Base-by-base conservation (phyloP, 2,797 vertebrate species). In the Fundulus diaphanus region DNA sequence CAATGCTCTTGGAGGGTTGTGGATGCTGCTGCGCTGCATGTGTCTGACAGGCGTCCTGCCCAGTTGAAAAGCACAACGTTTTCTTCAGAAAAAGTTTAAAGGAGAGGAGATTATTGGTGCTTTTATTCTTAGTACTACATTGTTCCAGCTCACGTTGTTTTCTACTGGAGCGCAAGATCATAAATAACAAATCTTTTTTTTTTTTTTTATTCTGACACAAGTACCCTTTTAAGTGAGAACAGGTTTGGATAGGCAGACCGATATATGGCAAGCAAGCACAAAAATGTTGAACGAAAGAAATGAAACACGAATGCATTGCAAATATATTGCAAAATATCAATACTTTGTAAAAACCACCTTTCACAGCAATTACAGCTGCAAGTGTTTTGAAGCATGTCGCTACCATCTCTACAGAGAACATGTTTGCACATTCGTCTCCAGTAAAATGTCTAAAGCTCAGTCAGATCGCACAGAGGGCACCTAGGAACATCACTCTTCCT, bases 81-180 rank as follows among this genome's bases (percentile, higher is more conserved):
- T 77, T 11, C 40, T 7, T 56, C 24, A 79, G 74, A 29, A 49
- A 20, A 70, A 65, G 46, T 12, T 40, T 18, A 40, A 54, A 59
- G 46, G 27, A 48, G 2, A 37, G 1, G 35, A 68, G 7, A 29
- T 81, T 68, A 78, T 31, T 37, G 33, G 65, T 29, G 18, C 0
- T 75, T 85, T 80, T 85, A 79, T 86, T 82, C 85, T 86, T 85
- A 81, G 79, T 57, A 77, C 44, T 70, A 63, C 42, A 13, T 83
- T 65, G 65, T 68, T 72, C 69, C 42, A 70, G 56, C 44, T 37
- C 22, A 0, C 49, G 7, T 56, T 42, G 52, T 46, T 52, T n/a
- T 76, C 59, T 72, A 57, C 65, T 52, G 71, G 44, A 65, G 68
- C 78, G 63, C 73, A 22, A 40, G 9, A 1, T 24, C 2, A 18